Evolutionary conservation across 2,888 invertebrate species (phyloP).

Genomic region (Sphinx pinastri): DNA sequence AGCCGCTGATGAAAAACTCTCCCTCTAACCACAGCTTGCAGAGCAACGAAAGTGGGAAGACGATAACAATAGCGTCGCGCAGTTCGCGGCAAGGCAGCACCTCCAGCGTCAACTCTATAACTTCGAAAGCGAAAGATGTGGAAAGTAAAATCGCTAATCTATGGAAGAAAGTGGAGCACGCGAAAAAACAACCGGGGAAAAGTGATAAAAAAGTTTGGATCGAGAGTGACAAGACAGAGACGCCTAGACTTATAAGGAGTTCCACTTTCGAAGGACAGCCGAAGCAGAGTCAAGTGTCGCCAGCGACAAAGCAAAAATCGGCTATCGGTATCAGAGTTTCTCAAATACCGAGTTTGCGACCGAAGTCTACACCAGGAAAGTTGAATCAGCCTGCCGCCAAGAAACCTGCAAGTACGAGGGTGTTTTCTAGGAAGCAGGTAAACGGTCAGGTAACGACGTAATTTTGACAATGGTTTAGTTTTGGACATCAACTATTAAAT

Average conservation of each 20-base stretch:
- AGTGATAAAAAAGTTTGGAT: constrained; percentile 86
- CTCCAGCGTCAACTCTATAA: constrained; percentile 86
- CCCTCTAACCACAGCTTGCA: constrained; percentile 84
- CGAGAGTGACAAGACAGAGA: constrained; percentile 66
- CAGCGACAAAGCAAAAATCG: constrained; percentile 76
- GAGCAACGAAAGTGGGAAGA: constrained; percentile 78
- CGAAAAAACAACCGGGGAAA: constrained; percentile 83
- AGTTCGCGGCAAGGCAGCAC: constrained; percentile 72
- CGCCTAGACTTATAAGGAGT: constrained; percentile 82
- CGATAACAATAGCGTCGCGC: constrained; percentile 65
- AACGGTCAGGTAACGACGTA: constrained; percentile 61
- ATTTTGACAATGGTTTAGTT: constrained; percentile 28
- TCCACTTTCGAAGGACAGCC: constrained; percentile 87
- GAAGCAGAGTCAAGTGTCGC: constrained; percentile 58
- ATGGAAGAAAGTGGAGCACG: constrained; percentile 91
- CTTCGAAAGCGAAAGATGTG: constrained; percentile 85
- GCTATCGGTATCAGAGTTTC: constrained; percentile 75
- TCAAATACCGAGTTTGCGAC: constrained; percentile 73
- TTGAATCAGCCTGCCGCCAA: constrained; percentile 48
- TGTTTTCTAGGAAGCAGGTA: constrained; percentile 63
- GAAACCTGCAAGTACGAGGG: constrained; percentile 55
- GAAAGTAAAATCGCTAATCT: constrained; percentile 91
- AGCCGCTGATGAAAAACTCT: constrained; percentile 74
- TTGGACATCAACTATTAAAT: constrained; percentile 15
- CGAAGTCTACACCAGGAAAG: constrained; percentile 58